These are phyloP conservation scores for Salminus brasiliensis DNA, from an alignment of 2,113 vertebrate species.

Conservation along the genomic window DNA sequence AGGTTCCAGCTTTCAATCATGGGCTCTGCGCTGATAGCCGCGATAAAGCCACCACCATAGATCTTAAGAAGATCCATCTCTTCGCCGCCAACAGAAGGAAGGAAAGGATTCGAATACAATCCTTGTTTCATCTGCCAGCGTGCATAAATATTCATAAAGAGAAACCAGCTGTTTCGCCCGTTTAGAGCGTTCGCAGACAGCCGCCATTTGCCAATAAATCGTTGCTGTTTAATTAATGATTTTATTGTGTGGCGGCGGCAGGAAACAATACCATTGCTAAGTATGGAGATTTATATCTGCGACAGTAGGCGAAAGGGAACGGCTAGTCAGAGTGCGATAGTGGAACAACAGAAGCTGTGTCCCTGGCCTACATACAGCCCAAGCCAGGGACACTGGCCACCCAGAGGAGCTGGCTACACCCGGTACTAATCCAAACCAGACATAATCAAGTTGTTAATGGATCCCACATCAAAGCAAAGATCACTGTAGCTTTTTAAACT, in stretches of 20 bases:
- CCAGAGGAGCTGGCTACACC: slow-evolving; percentile 24
- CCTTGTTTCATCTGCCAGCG: slow-evolving; percentile 57
- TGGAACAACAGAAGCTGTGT: neutral
- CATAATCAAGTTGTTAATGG: slow-evolving; percentile 74
- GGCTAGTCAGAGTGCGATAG: slow-evolving; percentile 38
- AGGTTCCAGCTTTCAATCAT: slow-evolving; percentile 53
- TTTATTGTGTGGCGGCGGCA: slow-evolving; percentile 45
- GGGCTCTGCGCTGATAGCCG: slow-evolving; percentile 25
- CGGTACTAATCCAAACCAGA: slow-evolving; percentile 44
- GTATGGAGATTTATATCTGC: slow-evolving; percentile 46
- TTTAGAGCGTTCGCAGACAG: slow-evolving; percentile 63
- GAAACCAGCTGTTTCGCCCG: slow-evolving; percentile 75
- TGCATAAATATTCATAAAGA: slow-evolving; percentile 75
- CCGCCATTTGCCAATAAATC: slow-evolving; percentile 69
- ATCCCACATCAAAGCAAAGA: slow-evolving; percentile 70
- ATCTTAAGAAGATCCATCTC: slow-evolving; percentile 51
- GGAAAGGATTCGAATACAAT: slow-evolving; percentile 61
- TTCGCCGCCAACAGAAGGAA: slow-evolving; percentile 7
- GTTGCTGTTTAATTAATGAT: slow-evolving; percentile 69
- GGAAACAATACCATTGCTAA: slow-evolving; percentile 53
- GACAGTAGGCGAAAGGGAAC: slow-evolving; percentile 31
- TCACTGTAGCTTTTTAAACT: neutral
- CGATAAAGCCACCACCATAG: slow-evolving; percentile 37
- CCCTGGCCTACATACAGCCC: slow-evolving; percentile 16
- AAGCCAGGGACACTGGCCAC: slow-evolving; percentile 34